Percentiles rank a stretch among this genome's conserved stretches.
These are phyloP conservation scores for Myrmophylax atrothorax DNA, from an alignment of 2,113 vertebrate genomes.

Conservation along the genomic window DNA sequence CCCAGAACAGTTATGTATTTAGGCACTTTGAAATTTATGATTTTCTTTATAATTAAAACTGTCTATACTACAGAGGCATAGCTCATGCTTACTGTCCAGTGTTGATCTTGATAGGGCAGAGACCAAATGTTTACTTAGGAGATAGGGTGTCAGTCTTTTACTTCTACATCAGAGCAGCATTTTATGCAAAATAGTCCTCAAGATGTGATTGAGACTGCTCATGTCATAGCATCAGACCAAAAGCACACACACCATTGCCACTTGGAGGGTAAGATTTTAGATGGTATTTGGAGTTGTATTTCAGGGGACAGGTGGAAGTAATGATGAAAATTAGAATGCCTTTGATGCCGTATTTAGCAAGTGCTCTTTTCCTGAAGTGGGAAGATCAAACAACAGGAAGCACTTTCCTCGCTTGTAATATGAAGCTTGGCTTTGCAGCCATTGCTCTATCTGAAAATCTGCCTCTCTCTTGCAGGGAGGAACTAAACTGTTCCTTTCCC, in stretches of 20 bases:
- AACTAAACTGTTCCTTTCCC: background rate
- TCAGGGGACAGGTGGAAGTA: conserved; percentile 46
- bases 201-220: background rate
- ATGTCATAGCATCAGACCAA: accelerated
- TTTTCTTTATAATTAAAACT: background rate
- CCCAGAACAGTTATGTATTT: background rate
- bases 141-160: background rate
- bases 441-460: background rate
- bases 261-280: background rate
- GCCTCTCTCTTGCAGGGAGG: background rate
- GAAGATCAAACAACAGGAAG: conserved; percentile 48
- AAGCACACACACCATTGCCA: background rate
- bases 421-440: background rate
- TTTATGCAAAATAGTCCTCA: background rate
- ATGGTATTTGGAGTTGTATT: conserved; percentile 25
- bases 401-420: background rate
- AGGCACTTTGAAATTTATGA: background rate
- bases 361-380: background rate
- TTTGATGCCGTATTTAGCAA: conserved; percentile 42
- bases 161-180: background rate
- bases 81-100: background rate
- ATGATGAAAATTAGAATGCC: conserved; percentile 31
- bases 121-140: background rate
- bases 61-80: background rate
- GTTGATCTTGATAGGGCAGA: background rate